A percentile compares a stretch with the other conserved stretches of the same genome.
Conservation (phyloP, 2,888 invertebrate species). For the Drosophila neoperkinsi region DNA sequence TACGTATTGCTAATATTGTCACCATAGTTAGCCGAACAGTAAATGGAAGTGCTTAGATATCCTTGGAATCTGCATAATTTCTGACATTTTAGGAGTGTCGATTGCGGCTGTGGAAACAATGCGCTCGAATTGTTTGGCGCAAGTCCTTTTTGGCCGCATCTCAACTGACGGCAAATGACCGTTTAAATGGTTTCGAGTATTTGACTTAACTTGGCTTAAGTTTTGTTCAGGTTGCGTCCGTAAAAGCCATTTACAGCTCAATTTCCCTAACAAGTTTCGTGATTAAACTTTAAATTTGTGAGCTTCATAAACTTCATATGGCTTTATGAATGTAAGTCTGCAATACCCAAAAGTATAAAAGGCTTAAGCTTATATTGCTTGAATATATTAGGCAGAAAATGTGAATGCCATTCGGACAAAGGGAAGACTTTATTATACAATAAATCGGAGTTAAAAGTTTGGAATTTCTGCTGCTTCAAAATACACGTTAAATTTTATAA, state of each 20-base stretch:
- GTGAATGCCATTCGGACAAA: background rate
- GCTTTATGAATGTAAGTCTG: conserved; percentile 13
- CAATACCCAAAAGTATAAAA: conserved; percentile 29
- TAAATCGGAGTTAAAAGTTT: background rate
- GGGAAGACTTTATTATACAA: conserved; percentile 20
- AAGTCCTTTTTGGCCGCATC: background rate
- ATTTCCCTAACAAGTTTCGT: conserved; percentile 37
- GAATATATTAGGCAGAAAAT: conserved; percentile 1
- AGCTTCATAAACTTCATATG: conserved; percentile 40
- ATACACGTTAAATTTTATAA: background rate
- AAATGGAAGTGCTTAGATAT: conserved; percentile 29
- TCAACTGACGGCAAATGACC: conserved; percentile 18
- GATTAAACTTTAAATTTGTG: conserved; percentile 45
- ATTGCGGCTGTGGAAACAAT: conserved; percentile 32
- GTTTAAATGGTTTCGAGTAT: conserved; percentile 35
- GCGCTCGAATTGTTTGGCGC: conserved; percentile 2
- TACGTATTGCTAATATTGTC: conserved; percentile 46
- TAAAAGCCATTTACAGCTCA: conserved; percentile 49
- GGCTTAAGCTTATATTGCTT: conserved; percentile 23
- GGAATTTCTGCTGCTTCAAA: background rate
- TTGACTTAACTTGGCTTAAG: conserved; percentile 34
- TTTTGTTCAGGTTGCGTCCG: conserved; percentile 22
- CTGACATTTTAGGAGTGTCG: conserved; percentile 7
- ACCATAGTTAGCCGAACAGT: conserved; percentile 2
- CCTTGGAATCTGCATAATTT: conserved; percentile 53